These are phyloP conservation scores for Amphipoea lucens DNA, from an alignment of 2,888 invertebrate species.

Conservation along the genomic window DNA sequence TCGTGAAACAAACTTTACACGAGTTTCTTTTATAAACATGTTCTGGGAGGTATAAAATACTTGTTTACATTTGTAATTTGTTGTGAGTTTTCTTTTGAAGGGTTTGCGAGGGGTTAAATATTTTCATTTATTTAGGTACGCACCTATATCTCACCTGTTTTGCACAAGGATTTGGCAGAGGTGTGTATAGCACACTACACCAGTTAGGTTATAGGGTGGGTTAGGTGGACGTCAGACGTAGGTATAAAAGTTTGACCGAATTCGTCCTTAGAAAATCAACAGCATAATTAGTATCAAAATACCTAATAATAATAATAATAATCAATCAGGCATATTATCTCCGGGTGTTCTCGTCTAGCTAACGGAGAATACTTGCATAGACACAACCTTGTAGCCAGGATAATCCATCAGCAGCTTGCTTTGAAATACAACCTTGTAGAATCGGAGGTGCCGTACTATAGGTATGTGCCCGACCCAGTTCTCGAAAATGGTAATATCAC, in stretches of 20 bases:
- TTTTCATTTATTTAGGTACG: neutral
- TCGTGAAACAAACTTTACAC: conserved; percentile 19
- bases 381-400: too few species aligned
- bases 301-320: too few species aligned
- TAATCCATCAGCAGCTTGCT: too few species aligned
- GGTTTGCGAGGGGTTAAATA: neutral
- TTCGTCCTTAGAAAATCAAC: neutral
- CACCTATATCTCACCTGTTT: neutral
- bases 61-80: conserved; percentile 25
- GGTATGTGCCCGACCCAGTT: too few species aligned
- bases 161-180: neutral
- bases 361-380: too few species aligned
- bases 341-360: too few species aligned
- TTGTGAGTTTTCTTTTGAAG: conserved; percentile 13
- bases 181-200: neutral
- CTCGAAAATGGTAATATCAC: too few species aligned
- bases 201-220: neutral
- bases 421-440: too few species aligned
- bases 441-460: too few species aligned
- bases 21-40: conserved; percentile 44
- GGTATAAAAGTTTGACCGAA: neutral
- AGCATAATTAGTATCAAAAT: neutral
- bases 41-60: conserved; percentile 19
- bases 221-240: neutral
- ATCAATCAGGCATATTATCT: too few species aligned